Evolutionary conservation across 1,140 invertebrate species (phyloP), one percentile per base, ranked within the genome.

Genomic region (Drosophila saltans): DNA sequence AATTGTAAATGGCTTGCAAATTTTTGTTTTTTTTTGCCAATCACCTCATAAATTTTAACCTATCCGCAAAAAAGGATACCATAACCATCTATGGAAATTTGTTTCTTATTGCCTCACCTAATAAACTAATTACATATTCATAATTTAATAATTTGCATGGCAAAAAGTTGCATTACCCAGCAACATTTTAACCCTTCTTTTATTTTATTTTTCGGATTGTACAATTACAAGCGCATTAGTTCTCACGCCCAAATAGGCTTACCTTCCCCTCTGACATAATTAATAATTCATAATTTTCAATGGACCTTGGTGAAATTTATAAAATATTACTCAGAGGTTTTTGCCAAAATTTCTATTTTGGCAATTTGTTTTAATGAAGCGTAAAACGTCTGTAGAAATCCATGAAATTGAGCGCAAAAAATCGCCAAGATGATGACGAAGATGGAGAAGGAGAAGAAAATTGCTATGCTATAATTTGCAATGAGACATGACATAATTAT

Each of bases 121-220:
- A 62, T 62, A 24, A 45, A 62, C 36, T 41, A 62, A 62, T 62
- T 45, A 62, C 21, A 45, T 45, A 62, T 62, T 62, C 60, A 62
- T 62, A 62, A 45, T 62, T 62, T 62, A 16, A 45, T 62, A 62
- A 62, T 62, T 62, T 62, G 60, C 60, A 62, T 62, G 60, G 60
- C 26, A 16, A 45, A 26, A 58, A 58, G 56, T 58, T 30, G 30
- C 28, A 24, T 36, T 36, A 36, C 33, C 33, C 7, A 3, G 41
- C 28, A 33, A 57, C 55, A 33, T 59, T 24, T 59, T 24, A 59
- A 33, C 57, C 33, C 40, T 30, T 4, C 28, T 30, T 30, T 30
- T 30, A 2, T 30, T 30, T 24, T 59, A 6, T 40, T 28, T 33
- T 26, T 40, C 36, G 39, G 39, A 9, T 48, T 5, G 3, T 28